These are phyloP conservation scores for Nasonia longicornis DNA, from an alignment of 1,140 invertebrate genomes.

Conservation along the genomic window DNA sequence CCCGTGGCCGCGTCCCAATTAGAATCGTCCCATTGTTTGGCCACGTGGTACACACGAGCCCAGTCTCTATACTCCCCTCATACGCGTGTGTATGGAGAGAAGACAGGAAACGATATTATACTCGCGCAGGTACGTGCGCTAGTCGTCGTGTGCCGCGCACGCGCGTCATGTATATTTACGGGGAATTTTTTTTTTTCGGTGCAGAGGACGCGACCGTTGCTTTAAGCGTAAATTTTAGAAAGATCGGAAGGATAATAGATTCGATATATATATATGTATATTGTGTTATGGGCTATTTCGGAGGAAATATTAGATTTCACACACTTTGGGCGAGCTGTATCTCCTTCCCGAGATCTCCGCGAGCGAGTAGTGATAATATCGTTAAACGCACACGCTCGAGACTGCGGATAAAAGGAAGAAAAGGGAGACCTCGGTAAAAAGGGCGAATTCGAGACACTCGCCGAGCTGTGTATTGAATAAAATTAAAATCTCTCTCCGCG, in stretches of 20 bases:
- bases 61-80: slow-evolving; percentile 33
- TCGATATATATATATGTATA: neutral
- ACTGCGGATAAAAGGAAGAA: neutral
- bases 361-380: neutral
- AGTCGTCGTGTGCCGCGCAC: neutral
- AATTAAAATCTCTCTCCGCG: neutral
- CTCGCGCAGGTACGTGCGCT: neutral
- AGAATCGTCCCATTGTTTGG: slow-evolving; percentile 64
- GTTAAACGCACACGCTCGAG: neutral
- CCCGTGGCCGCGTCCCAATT: slow-evolving; percentile 58
- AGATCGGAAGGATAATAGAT: neutral
- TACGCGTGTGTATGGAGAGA: neutral
- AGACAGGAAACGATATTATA: neutral
- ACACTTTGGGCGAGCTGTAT: too few species aligned
- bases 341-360: too few species aligned
- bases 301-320: slow-evolving; percentile 40
- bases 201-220: neutral
- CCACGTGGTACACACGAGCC: slow-evolving; percentile 64
- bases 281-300: neutral
- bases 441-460: neutral
- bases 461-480: neutral
- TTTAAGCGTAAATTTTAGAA: neutral
- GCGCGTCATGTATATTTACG: neutral
- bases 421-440: neutral
- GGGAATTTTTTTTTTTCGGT: neutral